Percentiles rank a stretch among this genome's conserved stretches.
Conservation (phyloP, 1,140 invertebrate species). For the Oryctes rhinoceros region DNA sequence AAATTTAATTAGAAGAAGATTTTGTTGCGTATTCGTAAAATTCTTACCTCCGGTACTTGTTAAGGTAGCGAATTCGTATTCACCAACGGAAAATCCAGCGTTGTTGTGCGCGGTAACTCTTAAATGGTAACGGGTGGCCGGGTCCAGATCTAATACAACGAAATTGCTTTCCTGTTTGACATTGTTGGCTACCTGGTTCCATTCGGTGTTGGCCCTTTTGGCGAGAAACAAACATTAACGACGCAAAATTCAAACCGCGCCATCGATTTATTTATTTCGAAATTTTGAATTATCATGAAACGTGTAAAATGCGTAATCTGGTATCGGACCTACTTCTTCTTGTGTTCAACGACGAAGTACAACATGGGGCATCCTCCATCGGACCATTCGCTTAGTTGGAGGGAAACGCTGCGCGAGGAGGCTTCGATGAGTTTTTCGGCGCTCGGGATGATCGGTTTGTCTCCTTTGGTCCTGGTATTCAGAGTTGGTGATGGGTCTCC, state of each 20-base stretch:
- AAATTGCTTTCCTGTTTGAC: slow-evolving; percentile 91
- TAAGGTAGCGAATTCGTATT: slow-evolving; percentile 94
- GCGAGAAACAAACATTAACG: slow-evolving; percentile 39
- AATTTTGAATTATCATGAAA: too few species aligned
- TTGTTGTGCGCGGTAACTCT: slow-evolving; percentile 95
- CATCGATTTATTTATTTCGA: too few species aligned
- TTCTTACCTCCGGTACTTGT: slow-evolving; percentile 88
- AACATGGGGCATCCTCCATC: slow-evolving; percentile 96
- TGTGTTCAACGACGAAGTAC: slow-evolving; percentile 95
- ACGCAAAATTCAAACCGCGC: too few species aligned
- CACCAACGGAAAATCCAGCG: slow-evolving; percentile 91
- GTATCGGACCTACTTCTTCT: slow-evolving; percentile 77
- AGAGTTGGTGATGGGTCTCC: slow-evolving; percentile 87
- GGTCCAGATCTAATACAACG: slow-evolving; percentile 89
- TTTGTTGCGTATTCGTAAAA: too few species aligned
- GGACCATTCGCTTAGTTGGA: slow-evolving; percentile 92
- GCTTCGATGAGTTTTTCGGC: slow-evolving; percentile 90
- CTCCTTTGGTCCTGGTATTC: slow-evolving; percentile 86
- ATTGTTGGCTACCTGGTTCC: slow-evolving; percentile 93
- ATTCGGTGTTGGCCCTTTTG: slow-evolving; percentile 79
- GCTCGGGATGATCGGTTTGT: slow-evolving; percentile 89
- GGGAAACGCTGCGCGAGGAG: slow-evolving; percentile 88
- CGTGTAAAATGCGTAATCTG: background rate
- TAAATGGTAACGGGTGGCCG: slow-evolving; percentile 91
- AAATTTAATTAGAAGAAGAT: too few species aligned